These are phyloP conservation scores for Drosophila tropicalis DNA, from an alignment of 1,140 invertebrate genomes.

Conservation along the genomic window DNA sequence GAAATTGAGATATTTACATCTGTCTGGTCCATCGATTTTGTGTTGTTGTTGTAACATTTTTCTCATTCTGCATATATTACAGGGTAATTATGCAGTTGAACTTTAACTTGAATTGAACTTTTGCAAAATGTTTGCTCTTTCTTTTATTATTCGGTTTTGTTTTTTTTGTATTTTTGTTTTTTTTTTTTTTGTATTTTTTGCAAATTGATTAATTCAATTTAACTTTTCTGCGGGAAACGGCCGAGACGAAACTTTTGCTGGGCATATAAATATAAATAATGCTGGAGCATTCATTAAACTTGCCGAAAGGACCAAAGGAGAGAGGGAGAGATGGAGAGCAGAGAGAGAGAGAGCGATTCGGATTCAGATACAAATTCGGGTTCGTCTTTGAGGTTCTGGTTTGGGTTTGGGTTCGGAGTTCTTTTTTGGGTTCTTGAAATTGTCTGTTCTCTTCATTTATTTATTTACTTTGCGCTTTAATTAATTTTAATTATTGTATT, in stretches of 20 bases:
- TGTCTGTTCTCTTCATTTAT: conserved; percentile 47
- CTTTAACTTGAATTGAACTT: neutral
- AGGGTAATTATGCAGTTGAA: conserved; percentile 6
- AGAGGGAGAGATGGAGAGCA: too few relatives aligned
- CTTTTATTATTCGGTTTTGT: conserved; percentile 17
- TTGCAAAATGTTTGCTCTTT: conserved; percentile 12
- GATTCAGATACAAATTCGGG: neutral
- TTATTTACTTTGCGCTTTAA: conserved; percentile 68
- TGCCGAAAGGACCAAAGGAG: conserved; percentile 1
- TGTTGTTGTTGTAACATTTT: neutral
- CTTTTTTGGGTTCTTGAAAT: neutral
- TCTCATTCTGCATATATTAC: neutral
- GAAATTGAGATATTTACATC: too few relatives aligned
- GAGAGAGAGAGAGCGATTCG: neutral
- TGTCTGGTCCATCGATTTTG: conserved; percentile 1
- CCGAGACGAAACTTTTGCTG: conserved; percentile 43
- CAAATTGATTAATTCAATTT: conserved; percentile 75
- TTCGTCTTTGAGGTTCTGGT: too few relatives aligned
- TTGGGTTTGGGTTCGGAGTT: too few relatives aligned
- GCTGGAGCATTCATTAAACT: conserved; percentile 72
- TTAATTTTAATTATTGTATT: conserved; percentile 79
- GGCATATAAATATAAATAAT: conserved; percentile 63
- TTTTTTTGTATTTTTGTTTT: conserved; percentile 14
- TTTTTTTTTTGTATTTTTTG: conserved; percentile 12
- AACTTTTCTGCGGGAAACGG: conserved; percentile 51